Conservation (phyloP, 2,797 vertebrate genomes). For the Gadopsis bispinosus region DNA sequence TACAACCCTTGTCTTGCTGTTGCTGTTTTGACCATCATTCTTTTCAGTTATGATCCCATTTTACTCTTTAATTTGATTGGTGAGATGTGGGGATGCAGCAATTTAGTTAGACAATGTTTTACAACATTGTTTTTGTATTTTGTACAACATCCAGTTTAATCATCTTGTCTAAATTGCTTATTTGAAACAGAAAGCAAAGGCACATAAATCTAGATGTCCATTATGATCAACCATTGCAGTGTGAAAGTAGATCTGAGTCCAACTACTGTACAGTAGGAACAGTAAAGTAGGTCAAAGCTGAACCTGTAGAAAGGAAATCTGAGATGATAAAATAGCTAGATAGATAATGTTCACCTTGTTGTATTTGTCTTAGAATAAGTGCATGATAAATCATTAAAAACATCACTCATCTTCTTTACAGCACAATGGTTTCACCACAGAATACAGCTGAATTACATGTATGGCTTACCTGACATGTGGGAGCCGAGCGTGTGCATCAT, state of each 20-base stretch:
- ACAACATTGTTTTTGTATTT: neutral
- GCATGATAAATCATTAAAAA: neutral
- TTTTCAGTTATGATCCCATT: neutral
- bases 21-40: neutral
- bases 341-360: neutral
- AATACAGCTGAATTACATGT: neutral
- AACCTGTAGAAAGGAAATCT: neutral
- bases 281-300: neutral
- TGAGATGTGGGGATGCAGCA: neutral
- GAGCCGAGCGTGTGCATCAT: constrained; percentile 85
- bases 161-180: neutral
- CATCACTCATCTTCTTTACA: neutral
- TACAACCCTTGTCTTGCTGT: neutral
- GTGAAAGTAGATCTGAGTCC: neutral
- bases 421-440: neutral
- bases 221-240: constrained; percentile 2
- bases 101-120: neutral
- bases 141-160: neutral
- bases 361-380: neutral
- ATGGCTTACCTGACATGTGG: constrained; percentile 87
- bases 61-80: neutral
- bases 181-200: neutral
- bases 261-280: neutral
- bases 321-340: too few relatives aligned
- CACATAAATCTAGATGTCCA: neutral